Evolutionary conservation across 1,140 invertebrate genomes (phyloP), one percentile per base, ranked within the genome.

Genomic region (Papilio polyxenes): DNA sequence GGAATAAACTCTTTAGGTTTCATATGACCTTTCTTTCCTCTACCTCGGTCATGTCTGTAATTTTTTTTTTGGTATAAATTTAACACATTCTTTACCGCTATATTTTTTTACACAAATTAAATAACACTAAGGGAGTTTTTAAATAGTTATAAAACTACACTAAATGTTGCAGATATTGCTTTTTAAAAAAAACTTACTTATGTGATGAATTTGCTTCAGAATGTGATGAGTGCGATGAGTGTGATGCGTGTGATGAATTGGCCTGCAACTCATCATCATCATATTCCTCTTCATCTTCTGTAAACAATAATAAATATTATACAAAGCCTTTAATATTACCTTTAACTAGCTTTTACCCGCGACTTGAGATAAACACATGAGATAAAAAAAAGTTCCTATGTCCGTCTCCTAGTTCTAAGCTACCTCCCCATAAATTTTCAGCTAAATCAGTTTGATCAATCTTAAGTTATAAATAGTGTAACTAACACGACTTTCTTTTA

Each of bases 1-100:
- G 96, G 96, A 97, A 98, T 98, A 87, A 98, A 98, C 23, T 96
- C 96, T 83, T 72, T 72, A 40, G 23, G 31, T 40, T 95, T 95
- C 87, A 96, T 96, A 84, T 96, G 17, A 92, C 90, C 83, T 92
- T 40, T 80, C 40, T 62, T 65, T 7, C 40, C 59, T 49, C 40
- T 80, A 6, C 75, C 75, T 51, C n/a, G n/a, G 56, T 20, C 49
- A 49, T 49, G 44, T 53, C 75, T 77, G 49, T 20, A 77, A 75
- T 48, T 51, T 31, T 31, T 31, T 31, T 31, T 31, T 31, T 76
- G 17, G 49, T 49, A 48, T 17, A 20, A 44, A 65, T 15, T 53
- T 53, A 53, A 10, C 51, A 53, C 40, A 17, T 53, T 53, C 0
- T 17, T 5, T 53, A 31, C 23, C 23, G 23, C 23, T 31, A 31